Percentiles rank a stretch among this genome's conserved stretches.
These are phyloP conservation scores for Frankliniella intonsa DNA, from an alignment of 2,888 invertebrate species.

Conservation along the genomic window DNA sequence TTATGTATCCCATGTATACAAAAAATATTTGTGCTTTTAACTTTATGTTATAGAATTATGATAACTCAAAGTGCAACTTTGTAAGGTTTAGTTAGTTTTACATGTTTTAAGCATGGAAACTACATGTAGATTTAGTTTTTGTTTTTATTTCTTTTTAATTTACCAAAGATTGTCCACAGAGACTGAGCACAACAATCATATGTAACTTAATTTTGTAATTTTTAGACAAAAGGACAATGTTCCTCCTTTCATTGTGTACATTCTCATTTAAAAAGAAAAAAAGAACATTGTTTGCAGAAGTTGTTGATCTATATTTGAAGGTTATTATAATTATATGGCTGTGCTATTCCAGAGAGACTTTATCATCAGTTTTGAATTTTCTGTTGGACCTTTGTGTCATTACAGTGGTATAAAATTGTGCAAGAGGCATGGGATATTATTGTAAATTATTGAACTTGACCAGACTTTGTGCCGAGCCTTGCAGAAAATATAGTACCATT, in stretches of 20 bases:
- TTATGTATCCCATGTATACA: not conserved
- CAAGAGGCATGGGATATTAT: not conserved
- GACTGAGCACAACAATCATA: slow-evolving; percentile 8
- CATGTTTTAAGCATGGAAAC: too few species aligned
- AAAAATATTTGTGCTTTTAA: not conserved
- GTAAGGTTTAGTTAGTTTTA: too few species aligned
- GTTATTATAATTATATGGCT: slow-evolving; percentile 15
- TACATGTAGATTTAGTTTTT: too few species aligned
- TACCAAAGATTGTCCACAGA: slow-evolving; percentile 14
- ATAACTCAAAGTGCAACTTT: too few species aligned
- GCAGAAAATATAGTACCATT: not conserved
- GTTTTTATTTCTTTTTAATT: not conserved
- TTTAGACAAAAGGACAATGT: not conserved
- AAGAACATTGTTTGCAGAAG: not conserved
- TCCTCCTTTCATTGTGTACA: too few species aligned
- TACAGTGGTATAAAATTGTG: too few species aligned
- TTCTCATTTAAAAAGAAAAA: too few species aligned
- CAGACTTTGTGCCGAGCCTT: not conserved
- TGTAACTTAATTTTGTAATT: not conserved
- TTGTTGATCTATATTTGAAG: not conserved
- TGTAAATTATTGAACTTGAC: not conserved
- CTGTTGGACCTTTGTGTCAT: not conserved
- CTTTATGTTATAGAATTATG: not conserved
- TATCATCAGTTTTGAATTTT: not conserved
- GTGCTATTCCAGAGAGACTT: not conserved